These are phyloP conservation scores for Channa striata DNA, from an alignment of 2,797 vertebrate species.

Conservation along the genomic window DNA sequence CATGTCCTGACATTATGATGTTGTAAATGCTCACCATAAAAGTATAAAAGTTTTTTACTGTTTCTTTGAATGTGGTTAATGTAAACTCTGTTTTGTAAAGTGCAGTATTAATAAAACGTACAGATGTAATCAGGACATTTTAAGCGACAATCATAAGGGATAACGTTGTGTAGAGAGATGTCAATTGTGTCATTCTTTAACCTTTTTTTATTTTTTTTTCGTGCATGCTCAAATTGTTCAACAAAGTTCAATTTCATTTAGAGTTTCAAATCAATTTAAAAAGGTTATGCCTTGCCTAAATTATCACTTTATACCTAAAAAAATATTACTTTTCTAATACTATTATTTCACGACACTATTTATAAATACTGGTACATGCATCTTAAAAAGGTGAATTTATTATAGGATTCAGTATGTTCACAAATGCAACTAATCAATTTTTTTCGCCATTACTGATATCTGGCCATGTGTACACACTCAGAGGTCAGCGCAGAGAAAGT, in stretches of 20 bases:
- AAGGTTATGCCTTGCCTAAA: too few species aligned
- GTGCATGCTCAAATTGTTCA: neutral
- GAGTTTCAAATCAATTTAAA: too few species aligned
- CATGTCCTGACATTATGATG: neutral
- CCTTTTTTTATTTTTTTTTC: neutral
- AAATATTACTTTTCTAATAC: too few species aligned
- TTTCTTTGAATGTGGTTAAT: neutral
- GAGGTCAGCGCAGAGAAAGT: conserved; percentile 9
- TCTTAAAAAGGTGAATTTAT: neutral
- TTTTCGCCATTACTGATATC: neutral
- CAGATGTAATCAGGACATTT: neutral
- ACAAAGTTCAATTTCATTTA: neutral
- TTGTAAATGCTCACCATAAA: neutral
- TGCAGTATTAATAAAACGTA: neutral
- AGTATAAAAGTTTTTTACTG: neutral
- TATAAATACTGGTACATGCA: neutral
- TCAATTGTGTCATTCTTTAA: neutral
- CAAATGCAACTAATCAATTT: neutral
- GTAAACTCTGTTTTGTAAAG: neutral
- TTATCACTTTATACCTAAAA: too few species aligned
- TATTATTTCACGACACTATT: neutral
- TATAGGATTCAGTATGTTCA: neutral
- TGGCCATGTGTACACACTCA: neutral
- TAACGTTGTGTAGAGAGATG: neutral
- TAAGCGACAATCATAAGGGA: neutral